Base-by-base conservation (phyloP, 1,140 invertebrate species). In the Papilio glaucus region DNA sequence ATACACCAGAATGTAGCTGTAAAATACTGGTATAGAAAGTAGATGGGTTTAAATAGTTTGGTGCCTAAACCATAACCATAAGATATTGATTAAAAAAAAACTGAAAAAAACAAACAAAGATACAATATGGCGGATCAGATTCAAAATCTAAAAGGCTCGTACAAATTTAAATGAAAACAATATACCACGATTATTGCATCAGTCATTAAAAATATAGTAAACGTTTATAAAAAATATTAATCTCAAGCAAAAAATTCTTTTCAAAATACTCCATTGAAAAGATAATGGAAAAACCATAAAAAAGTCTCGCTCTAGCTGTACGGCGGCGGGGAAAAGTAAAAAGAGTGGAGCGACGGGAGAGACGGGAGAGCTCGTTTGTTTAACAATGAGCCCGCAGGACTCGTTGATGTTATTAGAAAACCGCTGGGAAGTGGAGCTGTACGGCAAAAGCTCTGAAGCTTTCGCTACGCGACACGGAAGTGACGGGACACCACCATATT, bases 331-430 rank as follows among this genome's bases (percentile, higher is more conserved):
- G 49, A 24, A 53, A 53, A 53, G 49, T 21, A 53, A 53, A 53
- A 53, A 53, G 45, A 49, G 21, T 53, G 18, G 21, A 10, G 45
- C 15, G 18, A 18, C 42, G 1, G 18, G 45, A 21, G 21, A 12
- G 15, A 9, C 8, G 21, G 49, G 49, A 9, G 18, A 53, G 3
- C 21, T 53, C 49, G 49, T 53, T 53, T 53, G 49, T 18, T 53
- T 53, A 53, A 53, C 49, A 53, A 53, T 45, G 24, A 53, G 24
- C 21, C 49, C 49, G 10, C 9, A 53, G 49, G 15, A 49, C 15
- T 24, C 18, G 49, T 9, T 53, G 49, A 53, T 53, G 49, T 53
- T 53, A 53, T 53, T 53, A 53, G 18, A 53, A 53, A 53, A 53
- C 49, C 49, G 10, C 49, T 0, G 49, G 49, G 3, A 53, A 53